A percentile compares a stretch with the other conserved stretches of the same genome.
Evolutionary conservation across 2,888 invertebrate genomes (phyloP).

Genomic region (Cantharis lateralis): DNA sequence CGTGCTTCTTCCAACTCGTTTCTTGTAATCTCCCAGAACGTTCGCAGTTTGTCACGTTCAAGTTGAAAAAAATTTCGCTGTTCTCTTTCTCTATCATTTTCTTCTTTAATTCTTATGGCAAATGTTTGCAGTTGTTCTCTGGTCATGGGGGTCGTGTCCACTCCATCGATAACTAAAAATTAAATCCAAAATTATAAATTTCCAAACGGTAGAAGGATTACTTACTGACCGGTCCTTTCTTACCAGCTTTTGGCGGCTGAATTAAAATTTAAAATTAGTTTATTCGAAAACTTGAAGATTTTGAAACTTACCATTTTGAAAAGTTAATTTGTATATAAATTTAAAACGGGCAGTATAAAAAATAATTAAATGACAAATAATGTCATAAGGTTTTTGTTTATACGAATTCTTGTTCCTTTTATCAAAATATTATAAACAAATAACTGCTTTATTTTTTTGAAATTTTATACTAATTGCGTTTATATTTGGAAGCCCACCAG

Average conservation of each 20-base stretch:
- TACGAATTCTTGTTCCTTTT: neutral
- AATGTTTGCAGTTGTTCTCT: constrained; percentile 92
- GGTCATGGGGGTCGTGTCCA: constrained; percentile 90
- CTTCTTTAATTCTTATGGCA: constrained; percentile 81
- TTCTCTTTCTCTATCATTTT: constrained; percentile 91
- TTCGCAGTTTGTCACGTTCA: constrained; percentile 91
- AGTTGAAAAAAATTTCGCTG: constrained; percentile 95
- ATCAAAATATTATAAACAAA: no score
- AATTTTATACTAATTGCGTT: neutral
- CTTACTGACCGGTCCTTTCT: constrained; percentile 39
- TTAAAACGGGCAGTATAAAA: neutral
- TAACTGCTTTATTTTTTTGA: no score
- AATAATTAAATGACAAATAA: neutral
- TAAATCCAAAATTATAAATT: neutral
- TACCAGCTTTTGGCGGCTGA: constrained; percentile 47
- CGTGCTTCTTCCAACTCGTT: constrained; percentile 85
- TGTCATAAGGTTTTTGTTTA: neutral
- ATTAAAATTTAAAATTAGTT: neutral
- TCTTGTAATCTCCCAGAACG: constrained; percentile 95
- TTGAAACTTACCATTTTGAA: neutral
- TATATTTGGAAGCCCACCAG: neutral
- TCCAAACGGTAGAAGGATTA: neutral
- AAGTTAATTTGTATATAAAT: neutral
- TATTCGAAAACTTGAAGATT: neutral
- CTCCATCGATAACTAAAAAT: constrained; percentile 76